Base-by-base conservation (phyloP, 2,888 invertebrate species). In the Eucera pruinosa region DNA sequence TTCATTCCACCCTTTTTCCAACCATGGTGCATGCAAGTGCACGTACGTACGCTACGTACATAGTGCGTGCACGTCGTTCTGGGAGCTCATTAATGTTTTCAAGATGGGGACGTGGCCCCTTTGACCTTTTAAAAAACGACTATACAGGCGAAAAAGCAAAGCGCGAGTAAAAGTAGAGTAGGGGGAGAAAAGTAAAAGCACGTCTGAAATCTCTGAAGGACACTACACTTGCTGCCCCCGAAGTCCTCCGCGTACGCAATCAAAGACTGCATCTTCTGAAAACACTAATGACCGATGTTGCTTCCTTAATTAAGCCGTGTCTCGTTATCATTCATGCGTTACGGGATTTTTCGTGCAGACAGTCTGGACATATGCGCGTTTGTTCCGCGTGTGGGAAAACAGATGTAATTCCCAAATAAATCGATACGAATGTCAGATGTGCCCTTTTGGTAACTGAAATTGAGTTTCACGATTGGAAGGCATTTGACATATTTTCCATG, bases 21-120 rank as follows among this genome's bases (percentile, higher is more conserved):
- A 41, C 15, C 62, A 20, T 30, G 50, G 62, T 41, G 55, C 58
- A 69, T 47, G 76, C 52, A 54, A 69, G 72, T 50, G 62, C 69
- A 41, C 47, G 55, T 61, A 68, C 30, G 30, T 48, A 48, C 39
- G n/a, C n/a, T n/a, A n/a, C 43, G 69, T 58, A 55, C 58, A n/a
- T n/a, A 48, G 70, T 71, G 79, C 80, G 79, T 80, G 68, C 80
- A 67, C 39, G 62, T 69, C 74, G 77, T 69, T 68, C 70, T 43
- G 60, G 77, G 61, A 84, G 84, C 84, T 84, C 84, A 84, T 84
- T 84, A 84, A 84, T 84, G 81, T 81, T 83, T 84, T 84, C 79
- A 81, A 81, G 84, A 80, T 81, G 67, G 62, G 78, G 60, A 77
- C 52, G 76, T 74, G 64, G 74, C 64, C 68, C 77, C 84, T 84